Conservation (phyloP, 1,140 invertebrate species). For the Tetramorium simillimum region DNA sequence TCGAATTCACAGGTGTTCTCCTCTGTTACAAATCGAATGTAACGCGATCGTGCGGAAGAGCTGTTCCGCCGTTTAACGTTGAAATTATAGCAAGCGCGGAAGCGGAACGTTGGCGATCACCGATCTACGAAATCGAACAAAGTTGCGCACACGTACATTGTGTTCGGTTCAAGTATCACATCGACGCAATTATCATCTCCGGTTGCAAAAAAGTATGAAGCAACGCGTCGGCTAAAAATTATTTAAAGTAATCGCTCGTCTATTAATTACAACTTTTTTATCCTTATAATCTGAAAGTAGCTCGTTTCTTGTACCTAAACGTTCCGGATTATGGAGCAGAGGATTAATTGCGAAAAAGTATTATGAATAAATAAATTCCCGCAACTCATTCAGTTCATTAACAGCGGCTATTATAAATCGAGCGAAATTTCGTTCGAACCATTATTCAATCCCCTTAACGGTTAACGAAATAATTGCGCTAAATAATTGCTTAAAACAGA, state of each 20-base stretch:
- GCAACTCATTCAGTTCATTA: neutral
- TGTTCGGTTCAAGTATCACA: neutral
- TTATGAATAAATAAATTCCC: neutral
- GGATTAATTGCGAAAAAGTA: neutral
- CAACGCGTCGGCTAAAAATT: neutral
- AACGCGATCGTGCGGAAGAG: slow-evolving; percentile 45
- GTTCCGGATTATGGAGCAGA: neutral
- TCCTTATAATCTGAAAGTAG: neutral
- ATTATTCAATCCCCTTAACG: neutral
- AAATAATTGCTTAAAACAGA: slow-evolving; percentile 22
- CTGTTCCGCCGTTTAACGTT: slow-evolving; percentile 27
- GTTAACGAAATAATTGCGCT: slow-evolving; percentile 24
- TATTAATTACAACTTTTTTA: neutral
- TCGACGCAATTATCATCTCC: neutral
- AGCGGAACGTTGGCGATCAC: slow-evolving; percentile 9
- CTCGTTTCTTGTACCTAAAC: neutral
- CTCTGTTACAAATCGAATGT: slow-evolving; percentile 19
- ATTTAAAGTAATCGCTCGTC: neutral
- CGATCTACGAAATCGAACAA: neutral
- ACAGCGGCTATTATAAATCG: neutral
- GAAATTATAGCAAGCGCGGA: slow-evolving; percentile 36
- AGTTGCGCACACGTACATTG: neutral
- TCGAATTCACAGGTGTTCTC: slow-evolving; percentile 26
- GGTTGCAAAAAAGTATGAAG: neutral
- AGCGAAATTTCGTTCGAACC: neutral